These are phyloP conservation scores for Drosophila colorata DNA, from an alignment of 2,888 invertebrate genomes.

Conservation along the genomic window DNA sequence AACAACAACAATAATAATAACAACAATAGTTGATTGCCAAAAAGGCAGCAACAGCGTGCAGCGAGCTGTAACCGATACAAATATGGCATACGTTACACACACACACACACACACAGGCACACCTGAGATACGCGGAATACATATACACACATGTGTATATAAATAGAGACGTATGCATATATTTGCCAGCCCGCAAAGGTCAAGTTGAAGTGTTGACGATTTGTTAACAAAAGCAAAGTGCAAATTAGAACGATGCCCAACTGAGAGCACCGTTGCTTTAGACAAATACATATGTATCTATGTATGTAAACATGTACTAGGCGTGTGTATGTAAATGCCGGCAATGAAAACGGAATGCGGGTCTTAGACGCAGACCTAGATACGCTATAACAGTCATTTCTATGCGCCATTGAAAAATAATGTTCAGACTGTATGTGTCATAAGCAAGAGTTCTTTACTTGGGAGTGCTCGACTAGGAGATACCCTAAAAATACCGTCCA, in stretches of 20 bases:
- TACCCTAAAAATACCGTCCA: background rate
- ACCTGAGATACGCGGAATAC: slow-evolving; percentile 8
- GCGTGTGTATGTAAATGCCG: slow-evolving; percentile 7
- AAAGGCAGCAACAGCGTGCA: slow-evolving; percentile 50
- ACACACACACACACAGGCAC: background rate
- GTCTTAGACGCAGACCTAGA: background rate
- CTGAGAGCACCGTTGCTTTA: slow-evolving; percentile 19
- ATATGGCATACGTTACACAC: slow-evolving; percentile 25
- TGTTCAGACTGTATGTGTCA: slow-evolving; percentile 17
- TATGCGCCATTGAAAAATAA: slow-evolving; percentile 14
- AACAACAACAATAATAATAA: slow-evolving; percentile 8
- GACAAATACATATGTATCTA: background rate
- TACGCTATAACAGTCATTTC: slow-evolving; percentile 1
- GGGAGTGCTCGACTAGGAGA: no score
- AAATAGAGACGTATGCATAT: background rate
- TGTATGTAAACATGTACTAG: background rate
- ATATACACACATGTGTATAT: slow-evolving; percentile 5
- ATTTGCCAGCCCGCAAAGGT: slow-evolving; percentile 51
- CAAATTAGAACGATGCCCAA: slow-evolving; percentile 33
- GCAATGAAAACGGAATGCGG: slow-evolving; percentile 13
- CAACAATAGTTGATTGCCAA: slow-evolving; percentile 50
- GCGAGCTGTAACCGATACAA: slow-evolving; percentile 54
- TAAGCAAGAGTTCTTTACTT: background rate
- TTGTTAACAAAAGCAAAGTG: slow-evolving; percentile 53
- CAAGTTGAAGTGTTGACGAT: slow-evolving; percentile 60